These are phyloP conservation scores for Pollicipes pollicipes DNA, from an alignment of 1,140 invertebrate species.

Conservation along the genomic window DNA sequence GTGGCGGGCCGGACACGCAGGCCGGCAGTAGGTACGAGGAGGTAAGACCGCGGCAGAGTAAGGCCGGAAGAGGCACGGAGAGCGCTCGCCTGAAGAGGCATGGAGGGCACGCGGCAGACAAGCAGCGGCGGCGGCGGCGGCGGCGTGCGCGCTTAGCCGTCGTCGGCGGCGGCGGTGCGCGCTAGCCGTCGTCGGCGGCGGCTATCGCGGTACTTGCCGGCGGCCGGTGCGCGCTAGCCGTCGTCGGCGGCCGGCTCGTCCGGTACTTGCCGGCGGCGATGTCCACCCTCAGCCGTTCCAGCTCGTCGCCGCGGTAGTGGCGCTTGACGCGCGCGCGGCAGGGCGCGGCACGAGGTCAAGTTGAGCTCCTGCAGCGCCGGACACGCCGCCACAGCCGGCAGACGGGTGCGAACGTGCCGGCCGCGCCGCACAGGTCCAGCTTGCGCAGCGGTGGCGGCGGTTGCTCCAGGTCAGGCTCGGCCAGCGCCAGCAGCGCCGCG, in stretches of 20 bases:
- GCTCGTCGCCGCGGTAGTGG: conserved; percentile 44
- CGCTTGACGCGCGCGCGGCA: conserved; percentile 67
- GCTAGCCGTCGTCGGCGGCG: too few species aligned
- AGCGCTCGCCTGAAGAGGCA: too few species aligned
- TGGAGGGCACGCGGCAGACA: too few species aligned
- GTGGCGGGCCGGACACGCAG: too few species aligned
- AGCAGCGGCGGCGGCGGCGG: not conserved
- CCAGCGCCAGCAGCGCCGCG: conserved; percentile 47
- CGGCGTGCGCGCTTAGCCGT: not conserved
- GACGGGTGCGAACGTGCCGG: conserved; percentile 57
- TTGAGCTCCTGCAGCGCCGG: conserved; percentile 49
- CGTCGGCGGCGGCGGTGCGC: not conserved
- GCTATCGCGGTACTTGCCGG: too few species aligned
- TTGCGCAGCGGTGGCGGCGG: conserved; percentile 30
- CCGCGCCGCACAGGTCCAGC: conserved; percentile 61
- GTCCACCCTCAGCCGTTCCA: conserved; percentile 38
- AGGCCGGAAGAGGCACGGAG: not conserved
- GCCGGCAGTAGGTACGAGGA: too few species aligned
- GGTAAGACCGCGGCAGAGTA: not conserved
- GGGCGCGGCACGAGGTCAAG: conserved; percentile 59
- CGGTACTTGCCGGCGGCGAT: conserved; percentile 18
- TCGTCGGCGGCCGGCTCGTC: not conserved
- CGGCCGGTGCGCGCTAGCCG: too few species aligned
- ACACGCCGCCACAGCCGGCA: conserved; percentile 49
- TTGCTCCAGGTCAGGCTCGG: conserved; percentile 23